Evolutionary conservation across 2,888 invertebrate species (phyloP).

Genomic region (Alentia gelatinosa): DNA sequence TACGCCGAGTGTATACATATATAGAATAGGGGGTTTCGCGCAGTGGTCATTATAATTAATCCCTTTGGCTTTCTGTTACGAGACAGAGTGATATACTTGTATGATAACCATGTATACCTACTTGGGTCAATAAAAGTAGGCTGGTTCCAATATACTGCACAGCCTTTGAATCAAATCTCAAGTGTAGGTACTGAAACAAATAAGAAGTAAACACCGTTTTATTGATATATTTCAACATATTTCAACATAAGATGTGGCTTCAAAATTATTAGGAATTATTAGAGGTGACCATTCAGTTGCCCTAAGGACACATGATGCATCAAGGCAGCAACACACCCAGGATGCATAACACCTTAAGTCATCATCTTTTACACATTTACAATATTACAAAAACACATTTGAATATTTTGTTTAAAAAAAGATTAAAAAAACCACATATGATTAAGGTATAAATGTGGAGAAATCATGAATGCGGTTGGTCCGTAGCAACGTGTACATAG

Average conservation of each 20-base stretch:
- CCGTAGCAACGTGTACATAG: too few relatives aligned
- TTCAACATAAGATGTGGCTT: neutral
- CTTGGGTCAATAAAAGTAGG: neutral
- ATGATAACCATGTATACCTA: neutral
- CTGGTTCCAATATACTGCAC: constrained; percentile 25
- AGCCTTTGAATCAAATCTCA: constrained; percentile 8
- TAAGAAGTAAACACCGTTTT: neutral
- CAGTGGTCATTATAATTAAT: neutral
- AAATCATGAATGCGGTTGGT: too few relatives aligned
- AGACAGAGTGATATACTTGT: neutral
- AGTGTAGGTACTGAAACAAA: constrained; percentile 20
- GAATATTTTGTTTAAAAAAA: too few relatives aligned
- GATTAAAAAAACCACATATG: too few relatives aligned
- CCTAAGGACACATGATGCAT: neutral
- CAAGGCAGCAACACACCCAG: too few relatives aligned
- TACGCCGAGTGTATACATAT: neutral
- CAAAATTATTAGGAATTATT: neutral
- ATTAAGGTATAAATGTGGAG: too few relatives aligned
- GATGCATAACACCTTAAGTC: too few relatives aligned
- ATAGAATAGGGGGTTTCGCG: neutral
- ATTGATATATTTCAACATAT: neutral
- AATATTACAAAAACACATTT: too few relatives aligned
- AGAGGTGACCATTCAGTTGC: neutral
- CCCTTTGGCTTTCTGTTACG: neutral
- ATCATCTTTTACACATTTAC: too few relatives aligned